Evolutionary conservation across 2,888 invertebrate species (phyloP), one percentile per base, ranked within the genome.

Genomic region (Achlya flavicornis): DNA sequence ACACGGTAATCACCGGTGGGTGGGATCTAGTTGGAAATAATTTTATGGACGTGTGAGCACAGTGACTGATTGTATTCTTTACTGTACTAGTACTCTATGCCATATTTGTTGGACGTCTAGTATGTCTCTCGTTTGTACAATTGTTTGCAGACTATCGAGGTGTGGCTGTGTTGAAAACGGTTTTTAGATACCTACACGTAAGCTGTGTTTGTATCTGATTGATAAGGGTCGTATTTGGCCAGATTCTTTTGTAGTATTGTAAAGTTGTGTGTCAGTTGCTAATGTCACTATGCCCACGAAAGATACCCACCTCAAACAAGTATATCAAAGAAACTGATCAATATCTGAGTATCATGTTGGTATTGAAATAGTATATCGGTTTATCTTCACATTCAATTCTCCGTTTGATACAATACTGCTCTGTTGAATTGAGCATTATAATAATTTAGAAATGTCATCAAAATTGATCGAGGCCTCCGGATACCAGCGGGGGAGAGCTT

Each of bases 71-170:
- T 48, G 48, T 48, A 16, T 10, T 53, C 53, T 19, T 10, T 58
- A 35, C 35, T 33, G 8, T 58, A 58, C 12, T 53, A 48, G 5
- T 14, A 7, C 53, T 53, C 53, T 53, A 19, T 53, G 53, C 10
- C 53, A 53, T 53, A 19, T 53, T 53, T 53, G 53, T 53, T 10
- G 7, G 53, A 33, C 58, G 62, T 53, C 62, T 53, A 46, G 33
- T 57, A 57, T 19, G 6, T 11, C 35, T 57, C 62, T 62, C 62
- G 62, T 62, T 62, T 62, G 57, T 62, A 62, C 53, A 57, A 62
- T 62, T 62, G 62, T 62, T 35, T 48, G 33, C 35, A 14, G 14
- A 58, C 14, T 33, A 33, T 35, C 0, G 33, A 58, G 58, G 35
- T 61, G 61, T 33, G 33, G 33, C 16, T n/a, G 16, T n/a, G 33